Conservation (phyloP, 2,797 vertebrate species). For the Picus viridis region DNA sequence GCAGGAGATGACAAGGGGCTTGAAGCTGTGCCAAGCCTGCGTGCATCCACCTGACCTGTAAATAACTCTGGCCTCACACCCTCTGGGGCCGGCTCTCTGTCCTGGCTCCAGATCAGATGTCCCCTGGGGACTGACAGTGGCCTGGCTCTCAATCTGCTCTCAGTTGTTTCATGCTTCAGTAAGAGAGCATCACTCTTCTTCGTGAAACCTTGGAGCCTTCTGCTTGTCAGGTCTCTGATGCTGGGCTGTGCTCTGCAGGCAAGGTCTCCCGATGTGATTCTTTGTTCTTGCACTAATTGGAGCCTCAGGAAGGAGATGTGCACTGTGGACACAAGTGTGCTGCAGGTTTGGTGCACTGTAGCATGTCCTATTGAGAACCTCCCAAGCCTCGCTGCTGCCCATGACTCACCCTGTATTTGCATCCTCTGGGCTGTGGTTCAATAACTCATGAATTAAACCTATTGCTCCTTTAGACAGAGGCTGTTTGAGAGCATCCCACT, state of each 20-base stretch:
- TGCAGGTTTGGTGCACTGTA: background rate
- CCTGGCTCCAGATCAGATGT: background rate
- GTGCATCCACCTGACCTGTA: background rate
- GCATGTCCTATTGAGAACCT: background rate
- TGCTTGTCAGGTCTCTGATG: background rate
- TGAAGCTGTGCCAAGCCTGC: background rate
- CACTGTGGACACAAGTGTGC: accelerated
- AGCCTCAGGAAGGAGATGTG: constrained; percentile 15
- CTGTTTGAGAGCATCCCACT: background rate
- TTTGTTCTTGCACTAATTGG: background rate
- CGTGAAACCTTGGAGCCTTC: background rate
- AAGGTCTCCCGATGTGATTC: background rate
- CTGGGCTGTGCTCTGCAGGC: background rate
- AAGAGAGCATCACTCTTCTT: background rate
- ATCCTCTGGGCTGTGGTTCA: background rate
- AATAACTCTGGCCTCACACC: accelerated
- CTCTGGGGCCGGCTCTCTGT: background rate
- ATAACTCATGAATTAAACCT: background rate
- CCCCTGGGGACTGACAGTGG: background rate
- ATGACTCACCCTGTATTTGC: background rate
- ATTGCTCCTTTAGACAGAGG: background rate
- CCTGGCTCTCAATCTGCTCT: background rate
- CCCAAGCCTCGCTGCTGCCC: background rate
- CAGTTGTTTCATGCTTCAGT: background rate
- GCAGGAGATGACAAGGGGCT: background rate